Evolutionary conservation across 2,888 invertebrate genomes (phyloP).

Genomic region (Drosophila formosana): DNA sequence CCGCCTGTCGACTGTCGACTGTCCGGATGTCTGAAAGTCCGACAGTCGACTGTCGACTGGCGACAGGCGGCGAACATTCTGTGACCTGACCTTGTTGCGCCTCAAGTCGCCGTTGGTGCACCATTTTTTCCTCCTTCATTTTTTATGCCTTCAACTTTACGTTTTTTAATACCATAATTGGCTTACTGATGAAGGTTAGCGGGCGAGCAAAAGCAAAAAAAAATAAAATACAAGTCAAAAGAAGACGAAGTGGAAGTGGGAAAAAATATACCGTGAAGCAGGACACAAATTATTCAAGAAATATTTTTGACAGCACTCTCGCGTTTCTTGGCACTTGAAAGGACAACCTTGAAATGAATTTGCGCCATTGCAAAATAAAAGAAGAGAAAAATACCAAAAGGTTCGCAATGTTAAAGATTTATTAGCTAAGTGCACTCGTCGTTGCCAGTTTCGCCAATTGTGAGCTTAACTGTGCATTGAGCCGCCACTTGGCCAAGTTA

Average conservation of each 20-base stretch:
- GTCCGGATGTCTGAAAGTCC: constrained; percentile 5
- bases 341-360: constrained; percentile 71
- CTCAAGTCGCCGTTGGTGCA: constrained; percentile 47
- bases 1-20: constrained; percentile 50
- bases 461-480: constrained; percentile 33
- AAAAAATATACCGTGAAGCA: constrained; percentile 35
- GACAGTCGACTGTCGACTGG: constrained; percentile 31
- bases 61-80: constrained; percentile 42
- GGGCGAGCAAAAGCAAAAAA: constrained; percentile 10
- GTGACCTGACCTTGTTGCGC: constrained; percentile 70
- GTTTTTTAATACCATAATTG: constrained; percentile 80
- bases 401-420: constrained; percentile 74
- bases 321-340: constrained; percentile 71
- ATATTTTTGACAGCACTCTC: constrained; percentile 77
- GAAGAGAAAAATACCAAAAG: constrained; percentile 27
- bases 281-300: constrained; percentile 78
- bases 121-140: constrained; percentile 25
- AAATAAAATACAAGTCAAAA: constrained; percentile 24
- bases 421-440: constrained; percentile 79
- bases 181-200: constrained; percentile 78
- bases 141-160: constrained; percentile 62
- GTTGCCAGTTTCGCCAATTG: constrained; percentile 26
- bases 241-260: constrained; percentile 16
- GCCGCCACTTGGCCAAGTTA: constrained; percentile 54
- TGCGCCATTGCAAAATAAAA: constrained; percentile 34